These are phyloP conservation scores for Esox lucius DNA, from an alignment of 2,797 vertebrate genomes.

Conservation along the genomic window DNA sequence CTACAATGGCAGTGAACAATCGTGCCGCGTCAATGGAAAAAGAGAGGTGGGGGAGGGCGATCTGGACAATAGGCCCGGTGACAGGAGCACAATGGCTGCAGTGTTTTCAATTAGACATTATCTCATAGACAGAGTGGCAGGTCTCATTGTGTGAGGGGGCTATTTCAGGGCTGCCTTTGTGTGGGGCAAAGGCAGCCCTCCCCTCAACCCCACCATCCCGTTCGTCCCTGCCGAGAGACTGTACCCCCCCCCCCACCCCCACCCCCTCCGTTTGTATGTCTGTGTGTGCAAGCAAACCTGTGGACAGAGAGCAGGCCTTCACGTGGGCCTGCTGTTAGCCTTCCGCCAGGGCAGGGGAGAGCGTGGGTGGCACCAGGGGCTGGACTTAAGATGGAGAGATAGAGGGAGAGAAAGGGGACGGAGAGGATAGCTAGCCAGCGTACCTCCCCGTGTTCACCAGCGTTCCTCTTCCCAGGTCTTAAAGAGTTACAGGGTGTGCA, in stretches of 20 bases:
- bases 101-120: constrained; percentile 99
- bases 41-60: constrained; percentile 69
- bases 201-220: constrained; percentile 43
- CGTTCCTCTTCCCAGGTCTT: too few relatives aligned
- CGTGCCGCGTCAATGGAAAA: constrained; percentile 93
- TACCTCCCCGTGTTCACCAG: too few relatives aligned
- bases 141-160: constrained; percentile 89
- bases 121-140: constrained; percentile 99
- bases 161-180: constrained; percentile 99
- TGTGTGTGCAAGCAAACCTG: constrained; percentile 31
- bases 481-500: too few relatives aligned
- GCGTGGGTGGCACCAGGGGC: constrained; percentile 37
- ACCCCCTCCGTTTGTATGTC: constrained; percentile 19
- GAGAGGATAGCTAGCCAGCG: not conserved
- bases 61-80: constrained; percentile 95
- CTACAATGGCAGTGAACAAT: constrained; percentile 98
- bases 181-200: constrained; percentile 86
- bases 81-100: constrained; percentile 97
- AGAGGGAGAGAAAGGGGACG: not conserved
- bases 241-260: constrained; percentile 51
- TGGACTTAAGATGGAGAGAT: constrained; percentile 30
- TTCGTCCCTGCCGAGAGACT: constrained; percentile 54
- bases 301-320: constrained; percentile 52
- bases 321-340: constrained; percentile 58
- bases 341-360: constrained; percentile 54